Evolutionary conservation across 2,888 invertebrate genomes (phyloP).

Genomic region (Papilio demoleus): DNA sequence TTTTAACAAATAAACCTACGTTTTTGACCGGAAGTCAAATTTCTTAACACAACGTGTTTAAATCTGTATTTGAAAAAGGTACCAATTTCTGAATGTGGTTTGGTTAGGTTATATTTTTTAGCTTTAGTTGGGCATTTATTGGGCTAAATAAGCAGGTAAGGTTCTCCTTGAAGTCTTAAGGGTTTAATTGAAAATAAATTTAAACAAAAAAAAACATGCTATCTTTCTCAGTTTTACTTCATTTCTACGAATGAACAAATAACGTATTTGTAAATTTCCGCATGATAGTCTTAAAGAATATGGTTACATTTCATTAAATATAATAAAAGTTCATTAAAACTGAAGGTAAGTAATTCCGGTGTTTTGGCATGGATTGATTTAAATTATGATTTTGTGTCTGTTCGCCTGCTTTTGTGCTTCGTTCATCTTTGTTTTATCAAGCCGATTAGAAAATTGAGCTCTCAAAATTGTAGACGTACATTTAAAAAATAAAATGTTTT

Average conservation of each 20-base stretch:
- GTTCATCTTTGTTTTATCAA: constrained; percentile 25
- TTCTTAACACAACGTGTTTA: no score
- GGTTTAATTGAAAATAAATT: not conserved
- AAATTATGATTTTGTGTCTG: constrained; percentile 19
- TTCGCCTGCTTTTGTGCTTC: constrained; percentile 36
- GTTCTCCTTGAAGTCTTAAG: not conserved
- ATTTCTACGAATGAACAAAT: not conserved
- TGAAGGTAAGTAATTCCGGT: constrained; percentile 36
- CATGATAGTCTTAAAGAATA: not conserved
- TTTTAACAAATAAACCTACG: no score
- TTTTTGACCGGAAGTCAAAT: no score
- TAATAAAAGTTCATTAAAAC: constrained; percentile 1
- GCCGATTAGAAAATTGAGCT: constrained; percentile 12
- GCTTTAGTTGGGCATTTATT: not conserved
- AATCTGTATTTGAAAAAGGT: no score
- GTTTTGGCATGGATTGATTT: constrained; percentile 22
- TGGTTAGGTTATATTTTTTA: not conserved
- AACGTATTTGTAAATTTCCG: not conserved
- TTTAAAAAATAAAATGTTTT: not conserved
- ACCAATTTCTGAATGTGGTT: not conserved
- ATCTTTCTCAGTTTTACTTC: not conserved
- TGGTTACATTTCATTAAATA: not conserved
- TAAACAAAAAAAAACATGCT: not conserved
- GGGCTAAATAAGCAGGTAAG: not conserved
- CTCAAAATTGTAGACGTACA: not conserved